Evolutionary conservation across 1,140 invertebrate genomes (phyloP).

Genomic region (Lordiphosa stackelbergi): DNA sequence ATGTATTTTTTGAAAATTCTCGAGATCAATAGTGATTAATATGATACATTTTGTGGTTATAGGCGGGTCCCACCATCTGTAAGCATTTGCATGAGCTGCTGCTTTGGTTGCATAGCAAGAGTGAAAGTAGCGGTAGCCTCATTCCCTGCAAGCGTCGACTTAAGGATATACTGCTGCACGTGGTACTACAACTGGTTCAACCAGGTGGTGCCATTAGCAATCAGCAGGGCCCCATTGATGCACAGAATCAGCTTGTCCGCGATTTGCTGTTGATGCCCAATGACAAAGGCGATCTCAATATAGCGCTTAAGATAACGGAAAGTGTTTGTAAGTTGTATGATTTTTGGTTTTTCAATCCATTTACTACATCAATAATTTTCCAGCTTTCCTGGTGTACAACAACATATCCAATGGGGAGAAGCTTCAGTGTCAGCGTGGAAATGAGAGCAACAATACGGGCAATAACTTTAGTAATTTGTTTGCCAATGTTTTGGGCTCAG

Average conservation of each 20-base stretch:
- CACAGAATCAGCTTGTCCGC: constrained; percentile 86
- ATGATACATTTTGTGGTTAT: not conserved
- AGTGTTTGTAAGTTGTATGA: constrained; percentile 80
- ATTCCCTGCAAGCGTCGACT: constrained; percentile 81
- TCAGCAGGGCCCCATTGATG: constrained; percentile 88
- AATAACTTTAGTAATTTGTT: constrained; percentile 82
- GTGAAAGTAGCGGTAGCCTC: constrained; percentile 80
- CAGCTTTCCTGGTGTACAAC: constrained; percentile 80
- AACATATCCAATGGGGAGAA: constrained; percentile 81
- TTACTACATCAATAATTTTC: not conserved
- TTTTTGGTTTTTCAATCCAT: constrained; percentile 3
- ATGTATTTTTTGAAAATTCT: not conserved
- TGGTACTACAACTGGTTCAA: constrained; percentile 85
- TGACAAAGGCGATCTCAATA: constrained; percentile 83
- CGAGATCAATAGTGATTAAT: no score
- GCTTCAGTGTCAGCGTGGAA: constrained; percentile 79
- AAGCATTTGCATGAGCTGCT: constrained; percentile 86
- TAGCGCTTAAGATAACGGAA: constrained; percentile 86
- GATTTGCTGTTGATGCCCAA: constrained; percentile 83
- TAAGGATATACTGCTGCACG: constrained; percentile 83
- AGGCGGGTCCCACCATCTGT: constrained; percentile 89
- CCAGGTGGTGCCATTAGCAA: constrained; percentile 84
- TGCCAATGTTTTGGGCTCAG: constrained; percentile 82
- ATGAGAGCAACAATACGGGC: constrained; percentile 75
- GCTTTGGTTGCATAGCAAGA: constrained; percentile 83